phyloP scores from a whole-genome alignment of 2,113 vertebrate species.

The Amphiprion percula region DNA sequence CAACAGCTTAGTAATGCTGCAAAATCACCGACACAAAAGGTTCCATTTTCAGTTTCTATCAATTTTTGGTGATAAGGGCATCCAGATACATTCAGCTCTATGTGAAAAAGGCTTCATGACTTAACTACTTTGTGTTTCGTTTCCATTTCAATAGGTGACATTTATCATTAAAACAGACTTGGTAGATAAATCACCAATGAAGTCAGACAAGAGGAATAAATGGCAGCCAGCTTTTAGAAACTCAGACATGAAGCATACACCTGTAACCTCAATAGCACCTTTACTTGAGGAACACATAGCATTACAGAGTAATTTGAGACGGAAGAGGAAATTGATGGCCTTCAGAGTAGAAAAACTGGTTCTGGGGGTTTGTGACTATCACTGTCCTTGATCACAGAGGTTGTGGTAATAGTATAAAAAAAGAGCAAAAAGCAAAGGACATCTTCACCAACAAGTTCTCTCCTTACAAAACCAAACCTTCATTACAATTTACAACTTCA shows the following conservation, averaged over 20 bases:
- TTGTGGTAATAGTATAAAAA: slow-evolving; percentile 16
- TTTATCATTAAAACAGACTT: too few relatives aligned
- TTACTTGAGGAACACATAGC: slow-evolving; percentile 51
- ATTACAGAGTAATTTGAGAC: slow-evolving; percentile 23
- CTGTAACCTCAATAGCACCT: slow-evolving; percentile 38
- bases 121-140: background rate
- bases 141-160: background rate
- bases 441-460: slow-evolving; percentile 7
- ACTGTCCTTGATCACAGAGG: slow-evolving; percentile 10
- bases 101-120: background rate
- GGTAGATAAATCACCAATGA: too few relatives aligned
- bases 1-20: background rate
- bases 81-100: too few relatives aligned
- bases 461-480: slow-evolving; percentile 28
- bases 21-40: background rate
- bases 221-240: background rate
- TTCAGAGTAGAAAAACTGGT: slow-evolving; percentile 39
- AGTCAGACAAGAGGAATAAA: background rate
- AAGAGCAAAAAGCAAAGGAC: slow-evolving; percentile 1
- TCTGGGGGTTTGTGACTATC: slow-evolving; percentile 6
- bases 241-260: background rate
- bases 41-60: slow-evolving; percentile 23
- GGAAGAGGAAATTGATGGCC: slow-evolving; percentile 21
- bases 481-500: slow-evolving; percentile 15
- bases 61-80: background rate